Base-by-base conservation (phyloP, 2,888 invertebrate species). In the Cyclophora albipunctata region DNA sequence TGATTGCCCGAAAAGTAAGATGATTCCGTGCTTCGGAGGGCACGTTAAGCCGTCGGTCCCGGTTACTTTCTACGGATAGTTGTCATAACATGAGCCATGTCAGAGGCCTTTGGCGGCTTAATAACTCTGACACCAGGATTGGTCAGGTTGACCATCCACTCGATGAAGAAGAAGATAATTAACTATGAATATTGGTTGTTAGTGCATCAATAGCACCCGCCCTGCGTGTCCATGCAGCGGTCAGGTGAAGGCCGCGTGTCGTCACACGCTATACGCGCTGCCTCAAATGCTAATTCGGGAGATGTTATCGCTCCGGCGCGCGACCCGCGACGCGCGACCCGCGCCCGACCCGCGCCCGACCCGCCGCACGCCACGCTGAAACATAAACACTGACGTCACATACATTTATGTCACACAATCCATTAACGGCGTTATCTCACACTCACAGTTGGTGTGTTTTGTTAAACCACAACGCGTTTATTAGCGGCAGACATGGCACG, bases 361-460 rank as follows among this genome's bases (percentile, higher is more conserved):
- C 20, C 42, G 4, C n/a, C 42, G 42, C n/a, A 7, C 4, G 60
- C 75, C 48, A 70, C 81, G 43, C 75, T 82, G 82, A 86, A 86
- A 86, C 84, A 85, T 85, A 83, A 85, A 84, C 70, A 73, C 78
- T 86, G 87, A 86, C 87, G 87, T 85, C 85, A 87, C 85, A 77
- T 84, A 87, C 85, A 77, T 84, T 86, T 84, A 84, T 86, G 86
- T 86, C 84, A 85, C 79, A 82, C 83, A 86, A 86, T 88, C 86
- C 85, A 85, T 87, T 87, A 85, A 81, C 81, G 76, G 68, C 76
- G 82, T 86, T 88, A 88, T 87, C 87, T 84, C 59, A 70, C 79
- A 82, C 84, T 83, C 84, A 84, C 81, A 84, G 83, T 80, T 84
- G 81, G 82, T 84, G 81, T 78, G 81, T 78, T 75, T 67, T 66